Evolutionary conservation across 2,888 invertebrate species (phyloP).

Genomic region (Penaeus monodon): DNA sequence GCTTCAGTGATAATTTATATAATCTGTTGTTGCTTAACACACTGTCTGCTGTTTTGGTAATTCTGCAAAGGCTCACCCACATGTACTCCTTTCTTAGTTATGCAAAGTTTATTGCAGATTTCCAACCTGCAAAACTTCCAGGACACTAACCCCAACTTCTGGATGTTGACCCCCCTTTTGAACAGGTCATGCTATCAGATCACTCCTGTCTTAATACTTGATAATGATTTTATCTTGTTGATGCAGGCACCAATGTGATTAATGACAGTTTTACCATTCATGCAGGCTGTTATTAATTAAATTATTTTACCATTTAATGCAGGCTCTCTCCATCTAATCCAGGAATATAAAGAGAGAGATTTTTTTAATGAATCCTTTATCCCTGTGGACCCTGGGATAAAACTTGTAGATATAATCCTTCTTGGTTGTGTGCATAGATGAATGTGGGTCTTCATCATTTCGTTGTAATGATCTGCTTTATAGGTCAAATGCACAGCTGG

Average conservation of each 20-base stretch:
- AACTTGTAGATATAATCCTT: background rate
- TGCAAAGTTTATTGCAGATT: constrained; percentile 47
- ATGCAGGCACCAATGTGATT: constrained; percentile 32
- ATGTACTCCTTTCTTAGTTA: constrained; percentile 29
- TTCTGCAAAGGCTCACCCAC: constrained; percentile 36
- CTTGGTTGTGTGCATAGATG: constrained; percentile 22
- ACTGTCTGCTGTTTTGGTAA: constrained; percentile 30
- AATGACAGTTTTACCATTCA: constrained; percentile 30
- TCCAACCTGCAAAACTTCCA: constrained; percentile 46
- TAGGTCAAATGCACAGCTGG: constrained; percentile 32
- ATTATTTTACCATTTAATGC: constrained; percentile 28
- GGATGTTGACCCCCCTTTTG: constrained; percentile 56
- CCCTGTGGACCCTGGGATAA: constrained; percentile 27
- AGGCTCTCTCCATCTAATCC: constrained; percentile 57
- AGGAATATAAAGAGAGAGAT: constrained; percentile 51
- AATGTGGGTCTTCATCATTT: constrained; percentile 4
- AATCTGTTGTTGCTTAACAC: constrained; percentile 31
- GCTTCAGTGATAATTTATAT: constrained; percentile 34
- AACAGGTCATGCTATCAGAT: constrained; percentile 51
- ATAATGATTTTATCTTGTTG: constrained; percentile 25
- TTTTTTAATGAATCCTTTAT: constrained; percentile 23
- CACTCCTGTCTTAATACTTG: constrained; percentile 20
- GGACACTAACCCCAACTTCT: constrained; percentile 54
- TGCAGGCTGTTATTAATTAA: constrained; percentile 31
- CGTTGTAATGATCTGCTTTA: constrained; percentile 49